Evolutionary conservation across 1,140 invertebrate genomes (phyloP).

Genomic region (Orius laevigatus): DNA sequence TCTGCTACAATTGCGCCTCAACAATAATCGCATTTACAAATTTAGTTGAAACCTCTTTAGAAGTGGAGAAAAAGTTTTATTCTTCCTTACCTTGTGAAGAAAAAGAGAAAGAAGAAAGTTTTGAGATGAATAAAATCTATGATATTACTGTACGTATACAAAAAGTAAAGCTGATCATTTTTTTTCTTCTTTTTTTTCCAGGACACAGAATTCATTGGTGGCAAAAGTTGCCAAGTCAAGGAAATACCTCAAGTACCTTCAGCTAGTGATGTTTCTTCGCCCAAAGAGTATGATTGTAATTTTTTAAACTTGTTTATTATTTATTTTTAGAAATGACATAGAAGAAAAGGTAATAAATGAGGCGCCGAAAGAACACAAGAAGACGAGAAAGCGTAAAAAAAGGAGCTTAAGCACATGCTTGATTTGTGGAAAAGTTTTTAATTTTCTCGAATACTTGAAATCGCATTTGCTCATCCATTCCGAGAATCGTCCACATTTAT

Average conservation of each 20-base stretch:
- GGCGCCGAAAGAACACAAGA: constrained; percentile 22
- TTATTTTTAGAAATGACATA: not conserved
- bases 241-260: not conserved
- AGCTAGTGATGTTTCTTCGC: not conserved
- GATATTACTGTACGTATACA: not conserved
- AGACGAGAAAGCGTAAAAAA: constrained; percentile 17
- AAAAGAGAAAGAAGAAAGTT: constrained; percentile 1
- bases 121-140: constrained; percentile 3
- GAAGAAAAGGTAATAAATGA: constrained; percentile 21
- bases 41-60: constrained; percentile 34
- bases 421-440: constrained; percentile 26
- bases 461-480: constrained; percentile 29
- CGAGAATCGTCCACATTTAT: constrained; percentile 34
- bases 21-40: constrained; percentile 45
- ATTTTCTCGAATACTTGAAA: constrained; percentile 17
- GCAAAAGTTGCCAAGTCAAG: not conserved
- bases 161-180: not conserved
- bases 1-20: constrained; percentile 45
- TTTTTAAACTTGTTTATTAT: not conserved
- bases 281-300: not conserved
- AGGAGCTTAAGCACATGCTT: constrained; percentile 23
- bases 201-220: not conserved
- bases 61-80: constrained; percentile 29
- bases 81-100: constrained; percentile 24
- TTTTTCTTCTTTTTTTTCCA: not conserved